phyloP scores from a whole-genome alignment of 2,113 vertebrate species.

The Hippopotamus amphibius region DNA sequence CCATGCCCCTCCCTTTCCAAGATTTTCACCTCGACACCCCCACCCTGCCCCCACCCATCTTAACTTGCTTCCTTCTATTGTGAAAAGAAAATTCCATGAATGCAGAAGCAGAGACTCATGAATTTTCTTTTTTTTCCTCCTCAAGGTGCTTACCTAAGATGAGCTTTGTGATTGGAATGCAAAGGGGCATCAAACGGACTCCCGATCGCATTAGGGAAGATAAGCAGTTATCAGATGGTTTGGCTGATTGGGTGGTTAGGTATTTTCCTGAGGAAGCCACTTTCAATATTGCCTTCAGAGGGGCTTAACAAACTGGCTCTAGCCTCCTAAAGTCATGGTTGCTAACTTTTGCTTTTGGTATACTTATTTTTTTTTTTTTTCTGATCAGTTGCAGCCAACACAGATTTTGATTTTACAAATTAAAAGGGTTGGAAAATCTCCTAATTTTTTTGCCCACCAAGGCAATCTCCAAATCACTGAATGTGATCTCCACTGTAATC shows the following conservation, averaged over 20 bases:
- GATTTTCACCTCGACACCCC: not conserved
- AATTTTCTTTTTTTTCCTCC: constrained; percentile 2
- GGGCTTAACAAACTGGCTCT: not conserved
- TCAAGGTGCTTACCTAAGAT: constrained; percentile 63
- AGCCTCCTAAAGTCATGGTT: not conserved
- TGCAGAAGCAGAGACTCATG: constrained; percentile 13
- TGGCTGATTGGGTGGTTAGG: not conserved
- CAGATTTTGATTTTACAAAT: not conserved
- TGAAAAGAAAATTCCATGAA: constrained; percentile 61
- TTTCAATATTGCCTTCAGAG: not conserved
- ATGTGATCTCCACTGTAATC: not conserved
- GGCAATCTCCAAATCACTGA: not conserved
- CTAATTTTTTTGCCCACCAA: not conserved
- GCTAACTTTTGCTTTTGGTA: not conserved
- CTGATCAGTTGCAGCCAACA: not conserved
- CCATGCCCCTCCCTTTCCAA: not conserved
- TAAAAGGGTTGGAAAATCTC: not conserved
- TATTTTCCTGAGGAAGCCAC: not conserved
- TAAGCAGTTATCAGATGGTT: constrained; percentile 21
- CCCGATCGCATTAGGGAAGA: constrained; percentile 5
- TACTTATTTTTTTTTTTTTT: not conserved
- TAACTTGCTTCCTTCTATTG: constrained; percentile 40
- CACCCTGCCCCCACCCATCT: not conserved
- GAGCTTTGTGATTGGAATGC: constrained; percentile 41
- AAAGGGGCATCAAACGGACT: not conserved